Conservation (phyloP, 2,888 invertebrate genomes). For the Drosophila tripunctata region DNA sequence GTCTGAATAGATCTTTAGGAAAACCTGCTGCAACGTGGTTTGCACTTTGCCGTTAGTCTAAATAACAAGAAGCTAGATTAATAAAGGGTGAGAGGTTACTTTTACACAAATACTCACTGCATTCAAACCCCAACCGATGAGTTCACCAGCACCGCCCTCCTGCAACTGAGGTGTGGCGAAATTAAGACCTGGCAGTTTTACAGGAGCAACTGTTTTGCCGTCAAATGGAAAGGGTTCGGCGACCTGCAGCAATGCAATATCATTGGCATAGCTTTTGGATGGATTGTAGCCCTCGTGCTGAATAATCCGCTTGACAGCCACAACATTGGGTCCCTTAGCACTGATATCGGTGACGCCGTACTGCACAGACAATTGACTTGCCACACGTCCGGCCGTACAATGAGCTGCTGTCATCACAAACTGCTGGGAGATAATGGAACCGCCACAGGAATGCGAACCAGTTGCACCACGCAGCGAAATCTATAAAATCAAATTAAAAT, state of each 20-base stretch:
- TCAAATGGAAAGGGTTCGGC: constrained; percentile 68
- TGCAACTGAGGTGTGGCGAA: constrained; percentile 67
- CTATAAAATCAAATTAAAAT: constrained; percentile 20
- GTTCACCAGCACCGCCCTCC: constrained; percentile 59
- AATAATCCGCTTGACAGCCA: constrained; percentile 71
- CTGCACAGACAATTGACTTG: constrained; percentile 61
- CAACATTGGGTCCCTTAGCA: constrained; percentile 65
- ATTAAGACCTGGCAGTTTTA: constrained; percentile 68
- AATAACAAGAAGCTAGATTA: background rate
- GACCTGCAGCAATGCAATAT: constrained; percentile 83
- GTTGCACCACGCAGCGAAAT: constrained; percentile 65
- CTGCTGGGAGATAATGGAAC: constrained; percentile 65
- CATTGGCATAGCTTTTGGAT: constrained; percentile 78
- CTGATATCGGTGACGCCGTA: constrained; percentile 67
- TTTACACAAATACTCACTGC: constrained; percentile 50
- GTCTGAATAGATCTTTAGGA: constrained; percentile 82
- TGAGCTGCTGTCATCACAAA: constrained; percentile 81
- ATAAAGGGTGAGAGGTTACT: background rate
- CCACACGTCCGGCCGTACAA: constrained; percentile 55
- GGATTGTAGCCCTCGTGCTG: constrained; percentile 80
- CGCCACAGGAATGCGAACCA: constrained; percentile 79
- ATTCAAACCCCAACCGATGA: constrained; percentile 82
- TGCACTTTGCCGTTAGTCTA: constrained; percentile 81
- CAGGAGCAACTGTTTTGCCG: constrained; percentile 65
- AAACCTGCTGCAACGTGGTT: constrained; percentile 81